phyloP scores from a whole-genome alignment of 1,140 invertebrate species.

The Drosophila simulans region DNA sequence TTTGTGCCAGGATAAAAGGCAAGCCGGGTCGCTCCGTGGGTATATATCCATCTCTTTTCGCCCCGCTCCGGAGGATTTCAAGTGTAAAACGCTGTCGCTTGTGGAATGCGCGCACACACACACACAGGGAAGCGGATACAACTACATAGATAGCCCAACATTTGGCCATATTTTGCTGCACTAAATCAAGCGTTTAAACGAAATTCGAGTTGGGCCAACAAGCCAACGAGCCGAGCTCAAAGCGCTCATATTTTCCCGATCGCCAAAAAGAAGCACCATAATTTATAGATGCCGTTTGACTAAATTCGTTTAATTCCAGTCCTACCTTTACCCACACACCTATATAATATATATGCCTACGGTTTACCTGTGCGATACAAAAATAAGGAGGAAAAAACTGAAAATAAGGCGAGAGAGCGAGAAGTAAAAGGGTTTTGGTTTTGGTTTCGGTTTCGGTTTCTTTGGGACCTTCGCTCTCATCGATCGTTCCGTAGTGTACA shows the following conservation, averaged over 20 bases:
- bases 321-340: conserved; percentile 17
- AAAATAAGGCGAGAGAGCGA: not conserved
- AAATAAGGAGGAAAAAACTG: not conserved
- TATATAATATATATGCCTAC: not conserved
- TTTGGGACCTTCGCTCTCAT: conserved; percentile 48
- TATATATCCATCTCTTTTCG: conserved; percentile 16
- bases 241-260: conserved; percentile 43
- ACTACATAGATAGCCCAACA: conserved; percentile 45
- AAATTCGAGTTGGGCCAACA: conserved; percentile 48
- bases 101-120: conserved; percentile 65
- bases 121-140: conserved; percentile 19
- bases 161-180: conserved; percentile 73
- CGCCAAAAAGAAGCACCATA: conserved; percentile 62
- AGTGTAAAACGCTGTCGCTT: conserved; percentile 81
- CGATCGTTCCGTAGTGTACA: conserved; percentile 74
- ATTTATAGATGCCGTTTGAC: conserved; percentile 83
- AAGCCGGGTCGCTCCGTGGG: conserved; percentile 40
- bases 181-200: conserved; percentile 83
- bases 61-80: conserved; percentile 55
- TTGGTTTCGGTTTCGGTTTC: conserved; percentile 42
- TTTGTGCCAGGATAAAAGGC: conserved; percentile 79
- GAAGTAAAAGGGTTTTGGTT: conserved; percentile 55
- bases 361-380: conserved; percentile 15
- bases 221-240: conserved; percentile 15
- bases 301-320: conserved; percentile 81